These are phyloP conservation scores for Phrixothrix hirtus DNA, from an alignment of 2,888 invertebrate genomes.

Conservation along the genomic window DNA sequence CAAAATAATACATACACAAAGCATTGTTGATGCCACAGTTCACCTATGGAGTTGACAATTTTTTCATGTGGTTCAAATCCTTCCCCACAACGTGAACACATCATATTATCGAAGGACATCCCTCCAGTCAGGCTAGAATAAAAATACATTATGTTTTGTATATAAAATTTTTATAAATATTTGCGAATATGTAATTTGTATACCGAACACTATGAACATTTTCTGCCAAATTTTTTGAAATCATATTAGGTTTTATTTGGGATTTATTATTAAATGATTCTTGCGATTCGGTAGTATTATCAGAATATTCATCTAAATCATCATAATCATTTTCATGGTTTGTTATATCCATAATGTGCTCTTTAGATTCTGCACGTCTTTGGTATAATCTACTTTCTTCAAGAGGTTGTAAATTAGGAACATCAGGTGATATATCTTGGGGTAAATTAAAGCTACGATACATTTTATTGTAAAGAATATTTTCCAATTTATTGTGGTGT, in stretches of 20 bases:
- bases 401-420: slow-evolving; percentile 45
- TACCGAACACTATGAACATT: no score
- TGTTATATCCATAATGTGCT: slow-evolving; percentile 31
- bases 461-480: slow-evolving; percentile 7
- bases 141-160: not conserved
- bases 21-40: slow-evolving; percentile 98
- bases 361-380: slow-evolving; percentile 44
- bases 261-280: slow-evolving; percentile 10
- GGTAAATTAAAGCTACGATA: slow-evolving; percentile 19
- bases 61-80: slow-evolving; percentile 96
- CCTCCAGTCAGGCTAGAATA: slow-evolving; percentile 57
- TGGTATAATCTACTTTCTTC: slow-evolving; percentile 44
- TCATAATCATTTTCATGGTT: slow-evolving; percentile 42
- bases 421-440: slow-evolving; percentile 47
- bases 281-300: slow-evolving; percentile 5
- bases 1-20: slow-evolving; percentile 82
- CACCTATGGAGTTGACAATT: slow-evolving; percentile 98
- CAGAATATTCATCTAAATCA: slow-evolving; percentile 33
- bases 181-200: no score
- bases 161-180: slow-evolving; percentile 1
- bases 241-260: slow-evolving; percentile 6
- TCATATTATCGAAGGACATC: slow-evolving; percentile 91
- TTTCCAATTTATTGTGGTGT: not conserved
- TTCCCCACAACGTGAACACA: slow-evolving; percentile 93
- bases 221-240: slow-evolving; percentile 7